Evolutionary conservation across 2,113 vertebrate species (phyloP), one percentile per base, ranked within the genome.

Genomic region (Trichomycterus rosablanca): DNA sequence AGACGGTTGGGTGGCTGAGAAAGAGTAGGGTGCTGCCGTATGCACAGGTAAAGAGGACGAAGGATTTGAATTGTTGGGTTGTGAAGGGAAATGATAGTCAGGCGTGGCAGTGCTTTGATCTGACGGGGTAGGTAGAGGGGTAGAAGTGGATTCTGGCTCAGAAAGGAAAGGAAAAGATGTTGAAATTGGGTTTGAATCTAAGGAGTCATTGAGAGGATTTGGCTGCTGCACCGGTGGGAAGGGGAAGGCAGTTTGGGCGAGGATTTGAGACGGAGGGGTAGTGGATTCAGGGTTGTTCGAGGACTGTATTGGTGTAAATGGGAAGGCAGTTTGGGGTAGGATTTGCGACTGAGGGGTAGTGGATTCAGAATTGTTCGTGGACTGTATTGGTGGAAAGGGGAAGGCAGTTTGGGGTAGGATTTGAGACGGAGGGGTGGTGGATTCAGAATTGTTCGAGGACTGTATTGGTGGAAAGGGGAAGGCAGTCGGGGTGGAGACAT

Each of bases 381-480:
- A n/a, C n/a, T n/a, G n/a, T n/a, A n/a, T n/a, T n/a, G n/a, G n/a
- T n/a, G n/a, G n/a, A n/a, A n/a, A n/a, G n/a, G 72, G 20, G 60
- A 69, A 59, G 7, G 62, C 57, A 6, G 57, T 52, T 19, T 56
- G 66, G 19, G 66, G 28, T 14, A 58, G 18, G n/a, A 35, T 55
- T 59, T 67, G 63, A 37, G 53, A 44, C 37, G 40, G 35, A 18
- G 72, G 58, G 10, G 67, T 59, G n/a, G 53, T 24, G 6, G 63
- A 55, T n/a, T 70, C 72, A 6, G 42, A 11, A 8, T 62, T 24
- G 14, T 54, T 59, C 19, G 54, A 49, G 11, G 57, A 42, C 44
- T 67, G 67, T 20, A 70, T 44, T 4, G 72, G 73, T 2, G 80
- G 76, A 22, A 82, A 77, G 2, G 72, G 67, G 10, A 80, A 80